A percentile compares a stretch with the other conserved stretches of the same genome.
Evolutionary conservation across 2,888 invertebrate species (phyloP).

Genomic region (Rhogogaster chlorosoma): DNA sequence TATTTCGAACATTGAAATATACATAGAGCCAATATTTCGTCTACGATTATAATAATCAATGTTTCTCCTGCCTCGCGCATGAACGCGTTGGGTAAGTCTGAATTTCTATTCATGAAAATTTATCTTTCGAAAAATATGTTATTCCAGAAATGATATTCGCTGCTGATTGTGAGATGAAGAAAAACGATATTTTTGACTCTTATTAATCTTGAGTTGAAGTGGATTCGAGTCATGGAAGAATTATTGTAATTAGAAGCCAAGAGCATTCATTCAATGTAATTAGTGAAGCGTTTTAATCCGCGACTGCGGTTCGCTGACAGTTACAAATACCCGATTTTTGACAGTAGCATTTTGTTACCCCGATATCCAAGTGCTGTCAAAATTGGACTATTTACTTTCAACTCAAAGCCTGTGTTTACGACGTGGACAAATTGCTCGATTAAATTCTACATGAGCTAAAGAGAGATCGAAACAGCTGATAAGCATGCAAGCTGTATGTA

Average conservation of each 20-base stretch:
- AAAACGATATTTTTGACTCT: too few species aligned
- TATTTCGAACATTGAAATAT: too few species aligned
- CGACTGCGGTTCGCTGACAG: neutral
- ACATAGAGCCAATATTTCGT: too few species aligned
- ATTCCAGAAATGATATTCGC: too few species aligned
- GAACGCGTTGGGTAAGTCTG: too few species aligned
- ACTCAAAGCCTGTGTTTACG: conserved; percentile 12
- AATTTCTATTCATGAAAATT: too few species aligned
- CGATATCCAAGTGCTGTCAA: neutral
- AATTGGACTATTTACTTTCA: neutral
- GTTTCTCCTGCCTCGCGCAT: too few species aligned
- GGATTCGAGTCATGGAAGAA: neutral
- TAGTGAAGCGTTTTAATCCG: neutral
- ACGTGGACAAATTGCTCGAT: conserved; percentile 42
- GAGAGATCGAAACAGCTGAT: conserved; percentile 12
- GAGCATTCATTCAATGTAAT: neutral
- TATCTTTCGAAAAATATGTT: too few species aligned
- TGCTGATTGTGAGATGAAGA: too few species aligned
- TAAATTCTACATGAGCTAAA: conserved; percentile 29
- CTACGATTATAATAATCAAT: too few species aligned
- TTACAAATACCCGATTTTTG: neutral
- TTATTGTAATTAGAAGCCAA: neutral
- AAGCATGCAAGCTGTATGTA: conserved; percentile 5
- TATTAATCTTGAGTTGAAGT: too few species aligned
- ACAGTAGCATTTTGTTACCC: neutral